Conservation (phyloP, 2,113 vertebrate species). For the Larimichthys polyactis region DNA sequence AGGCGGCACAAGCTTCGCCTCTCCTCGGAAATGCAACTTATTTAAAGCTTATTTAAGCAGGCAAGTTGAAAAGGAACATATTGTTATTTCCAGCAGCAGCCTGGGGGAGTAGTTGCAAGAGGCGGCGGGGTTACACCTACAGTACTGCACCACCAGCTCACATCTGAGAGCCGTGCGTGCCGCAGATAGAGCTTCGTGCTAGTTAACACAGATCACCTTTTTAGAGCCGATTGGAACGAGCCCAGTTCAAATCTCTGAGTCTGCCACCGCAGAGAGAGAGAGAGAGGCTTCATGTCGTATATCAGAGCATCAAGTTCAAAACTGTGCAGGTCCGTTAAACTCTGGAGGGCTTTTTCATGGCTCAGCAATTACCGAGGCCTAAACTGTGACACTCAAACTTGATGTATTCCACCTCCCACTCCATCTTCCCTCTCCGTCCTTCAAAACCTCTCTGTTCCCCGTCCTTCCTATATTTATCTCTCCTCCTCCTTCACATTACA, state of each 20-base stretch:
- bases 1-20: slow-evolving; percentile 20
- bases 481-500: slow-evolving; percentile 26
- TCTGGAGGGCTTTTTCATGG: slow-evolving; percentile 62
- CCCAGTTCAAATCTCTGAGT: slow-evolving; percentile 17
- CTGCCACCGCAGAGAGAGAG: neutral
- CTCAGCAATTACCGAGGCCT: slow-evolving; percentile 59
- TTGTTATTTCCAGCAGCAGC: slow-evolving; percentile 52
- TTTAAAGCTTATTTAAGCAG: slow-evolving; percentile 50
- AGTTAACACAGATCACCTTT: slow-evolving; percentile 31
- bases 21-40: slow-evolving; percentile 34
- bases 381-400: slow-evolving; percentile 63
- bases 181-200: slow-evolving; percentile 26
- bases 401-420: slow-evolving; percentile 67
- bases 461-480: slow-evolving; percentile 49
- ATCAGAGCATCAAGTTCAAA: slow-evolving; percentile 43
- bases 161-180: slow-evolving; percentile 20
- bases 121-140: slow-evolving; percentile 33
- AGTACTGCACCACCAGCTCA: slow-evolving; percentile 5
- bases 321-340: slow-evolving; percentile 48
- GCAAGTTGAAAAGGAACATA: slow-evolving; percentile 35
- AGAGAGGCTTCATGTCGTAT: slow-evolving; percentile 8
- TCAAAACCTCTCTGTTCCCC: slow-evolving; percentile 60
- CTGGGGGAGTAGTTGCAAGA: slow-evolving; percentile 42
- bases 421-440: slow-evolving; percentile 54
- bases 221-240: slow-evolving; percentile 41